phyloP scores from a whole-genome alignment of 2,888 invertebrate genomes.

The Meganola albula region DNA sequence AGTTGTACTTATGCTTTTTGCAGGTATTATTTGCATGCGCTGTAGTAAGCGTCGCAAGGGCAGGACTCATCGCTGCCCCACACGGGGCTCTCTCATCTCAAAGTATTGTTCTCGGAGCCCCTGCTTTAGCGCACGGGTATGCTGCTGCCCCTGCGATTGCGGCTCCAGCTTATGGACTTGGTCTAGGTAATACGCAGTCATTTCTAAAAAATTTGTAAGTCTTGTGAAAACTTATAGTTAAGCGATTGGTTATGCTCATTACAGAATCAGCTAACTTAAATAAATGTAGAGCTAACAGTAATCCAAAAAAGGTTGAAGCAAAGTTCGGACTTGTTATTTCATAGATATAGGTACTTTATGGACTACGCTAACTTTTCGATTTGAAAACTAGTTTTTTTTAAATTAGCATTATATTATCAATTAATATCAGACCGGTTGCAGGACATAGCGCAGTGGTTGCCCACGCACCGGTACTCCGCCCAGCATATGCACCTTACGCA shows the following conservation, averaged over 20 bases:
- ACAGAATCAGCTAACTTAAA: no score
- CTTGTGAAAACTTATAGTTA: no score
- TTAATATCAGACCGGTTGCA: slow-evolving; percentile 28
- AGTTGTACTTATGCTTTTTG: slow-evolving; percentile 8
- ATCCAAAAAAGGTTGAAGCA: no score
- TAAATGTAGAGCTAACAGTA: no score
- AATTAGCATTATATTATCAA: no score
- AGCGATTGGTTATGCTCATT: no score
- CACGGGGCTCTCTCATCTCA: slow-evolving; percentile 65
- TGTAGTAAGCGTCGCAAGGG: slow-evolving; percentile 61
- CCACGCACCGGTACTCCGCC: slow-evolving; percentile 49
- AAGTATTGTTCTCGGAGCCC: slow-evolving; percentile 62
- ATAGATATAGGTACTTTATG: no score
- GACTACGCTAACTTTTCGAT: no score
- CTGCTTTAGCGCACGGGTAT: slow-evolving; percentile 46
- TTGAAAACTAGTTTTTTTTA: no score
- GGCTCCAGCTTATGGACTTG: slow-evolving; percentile 38
- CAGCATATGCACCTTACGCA: slow-evolving; percentile 43
- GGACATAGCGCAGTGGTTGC: slow-evolving; percentile 62
- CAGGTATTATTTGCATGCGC: slow-evolving; percentile 54
- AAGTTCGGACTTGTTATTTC: no score
- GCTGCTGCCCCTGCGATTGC: slow-evolving; percentile 42
- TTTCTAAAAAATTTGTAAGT: no score
- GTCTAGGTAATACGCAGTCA: slow-evolving; percentile 43
- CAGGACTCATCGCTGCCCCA: slow-evolving; percentile 64